These are phyloP conservation scores for Beaufortia kweichowensis DNA, from an alignment of 2,113 vertebrate species.

Conservation along the genomic window DNA sequence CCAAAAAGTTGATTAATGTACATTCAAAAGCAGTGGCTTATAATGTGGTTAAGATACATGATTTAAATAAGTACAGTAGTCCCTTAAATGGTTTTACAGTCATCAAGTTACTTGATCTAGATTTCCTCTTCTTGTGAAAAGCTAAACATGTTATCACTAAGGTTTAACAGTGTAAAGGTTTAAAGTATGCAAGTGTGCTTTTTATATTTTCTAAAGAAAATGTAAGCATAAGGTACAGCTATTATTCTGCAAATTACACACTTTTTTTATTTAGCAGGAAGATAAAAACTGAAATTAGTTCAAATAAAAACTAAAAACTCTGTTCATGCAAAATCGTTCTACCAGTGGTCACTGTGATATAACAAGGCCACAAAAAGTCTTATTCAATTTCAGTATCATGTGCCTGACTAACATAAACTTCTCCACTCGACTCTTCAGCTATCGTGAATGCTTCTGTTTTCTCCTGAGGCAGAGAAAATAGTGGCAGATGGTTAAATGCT, in stretches of 20 bases:
- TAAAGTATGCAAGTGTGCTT: too few relatives aligned
- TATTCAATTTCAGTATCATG: conserved; percentile 18
- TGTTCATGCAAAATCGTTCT: not conserved
- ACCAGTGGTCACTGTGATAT: not conserved
- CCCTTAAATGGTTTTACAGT: not conserved
- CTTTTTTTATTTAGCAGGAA: not conserved
- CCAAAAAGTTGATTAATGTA: not conserved
- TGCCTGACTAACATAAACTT: not conserved
- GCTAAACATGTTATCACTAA: not conserved
- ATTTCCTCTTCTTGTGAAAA: not conserved
- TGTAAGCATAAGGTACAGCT: too few relatives aligned
- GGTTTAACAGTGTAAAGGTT: too few relatives aligned
- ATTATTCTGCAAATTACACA: too few relatives aligned
- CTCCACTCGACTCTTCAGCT: conserved; percentile 7
- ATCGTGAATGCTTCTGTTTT: conserved; percentile 26
- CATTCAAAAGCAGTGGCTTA: not conserved
- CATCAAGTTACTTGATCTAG: not conserved
- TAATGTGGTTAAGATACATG: not conserved
- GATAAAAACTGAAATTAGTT: not conserved
- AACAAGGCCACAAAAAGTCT: not conserved
- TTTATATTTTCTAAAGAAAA: too few relatives aligned
- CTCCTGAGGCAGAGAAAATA: conserved; percentile 17
- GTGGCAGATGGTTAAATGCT: conserved; percentile 49
- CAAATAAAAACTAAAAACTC: not conserved
- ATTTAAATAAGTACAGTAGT: not conserved